Base-by-base conservation (phyloP, 2,888 invertebrate species). In the Nematopogon swammerdamellus region DNA sequence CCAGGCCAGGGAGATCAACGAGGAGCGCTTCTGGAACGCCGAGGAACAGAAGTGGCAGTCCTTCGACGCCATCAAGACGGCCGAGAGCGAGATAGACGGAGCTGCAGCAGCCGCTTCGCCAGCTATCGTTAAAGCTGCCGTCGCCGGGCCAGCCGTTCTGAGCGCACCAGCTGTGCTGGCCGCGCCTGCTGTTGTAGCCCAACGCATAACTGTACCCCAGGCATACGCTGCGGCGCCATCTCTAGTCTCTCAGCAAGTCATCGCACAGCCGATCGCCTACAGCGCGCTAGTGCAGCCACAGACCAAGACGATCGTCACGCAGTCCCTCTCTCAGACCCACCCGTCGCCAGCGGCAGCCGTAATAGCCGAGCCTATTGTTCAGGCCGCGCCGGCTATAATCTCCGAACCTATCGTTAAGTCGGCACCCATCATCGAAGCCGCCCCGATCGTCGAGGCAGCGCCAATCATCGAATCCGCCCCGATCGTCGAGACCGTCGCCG, bases 31-130 rank as follows among this genome's bases (percentile, higher is more conserved):
- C 61, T 77, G 80, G 68, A 74, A 77, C 57, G 80, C 76, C 50
- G 75, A 70, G 54, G 75, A 74, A 61, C 71, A 77, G 67, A 72
- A 73, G 18, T 79, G 79, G 75, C 74, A 69, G 42, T 75, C 73
- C 58, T 74, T 74, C 68, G 76, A 76, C 67, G 72, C 76, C 54
- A 76, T 63, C 51, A 70, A 74, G 65, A 77, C 77, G 63, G 68
- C 61, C 1, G 66, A 73, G 58, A 77, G 77, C 56, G 70, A 72
- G 56, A 55, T 73, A 48, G 77, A 79, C 60, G 77, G 77, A 50
- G 74, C 74, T 57, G 73, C 77, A 60, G 77, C 77, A 36, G 77
- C 75, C 50, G 74, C 64, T 20, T 76, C 77, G 49, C 77, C 77
- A 57, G 61, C 71, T 42, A 63, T 76, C 49, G 76, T 77, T 59